phyloP scores from a whole-genome alignment of 2,113 vertebrate species.

The Lepidiolamprologus cunningtoni region DNA sequence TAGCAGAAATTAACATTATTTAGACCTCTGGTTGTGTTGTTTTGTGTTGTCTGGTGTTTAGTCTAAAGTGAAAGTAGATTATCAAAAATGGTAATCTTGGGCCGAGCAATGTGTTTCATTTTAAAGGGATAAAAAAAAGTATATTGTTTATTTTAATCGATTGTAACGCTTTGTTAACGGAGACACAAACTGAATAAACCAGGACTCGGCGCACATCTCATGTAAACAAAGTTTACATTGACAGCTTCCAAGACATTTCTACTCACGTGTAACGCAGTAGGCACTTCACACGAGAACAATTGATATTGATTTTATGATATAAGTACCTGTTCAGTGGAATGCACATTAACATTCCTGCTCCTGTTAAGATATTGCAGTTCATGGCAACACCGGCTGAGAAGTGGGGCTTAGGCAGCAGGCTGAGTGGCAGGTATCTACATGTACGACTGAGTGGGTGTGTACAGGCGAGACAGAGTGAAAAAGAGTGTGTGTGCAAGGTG shows the following conservation, averaged over 20 bases:
- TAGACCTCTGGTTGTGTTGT: not conserved
- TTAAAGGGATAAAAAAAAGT: not conserved
- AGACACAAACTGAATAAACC: not conserved
- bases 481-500: not conserved
- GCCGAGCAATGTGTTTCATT: not conserved
- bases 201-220: not conserved
- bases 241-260: not conserved
- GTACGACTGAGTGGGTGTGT: not conserved
- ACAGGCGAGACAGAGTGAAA: not conserved
- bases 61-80: not conserved
- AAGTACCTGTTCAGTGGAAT: not conserved
- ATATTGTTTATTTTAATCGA: not conserved
- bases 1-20: not conserved
- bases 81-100: not conserved
- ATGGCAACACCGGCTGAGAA: not conserved
- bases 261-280: not conserved
- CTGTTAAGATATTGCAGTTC: not conserved
- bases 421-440: not conserved
- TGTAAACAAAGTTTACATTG: slow-evolving; percentile 4
- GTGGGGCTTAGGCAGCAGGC: not conserved
- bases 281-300: not conserved
- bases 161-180: not conserved
- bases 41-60: not conserved
- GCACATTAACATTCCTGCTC: not conserved
- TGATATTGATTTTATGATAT: slow-evolving; percentile 12